These are phyloP conservation scores for Neodiprion pinetum DNA, from an alignment of 1,140 invertebrate genomes.

Conservation along the genomic window DNA sequence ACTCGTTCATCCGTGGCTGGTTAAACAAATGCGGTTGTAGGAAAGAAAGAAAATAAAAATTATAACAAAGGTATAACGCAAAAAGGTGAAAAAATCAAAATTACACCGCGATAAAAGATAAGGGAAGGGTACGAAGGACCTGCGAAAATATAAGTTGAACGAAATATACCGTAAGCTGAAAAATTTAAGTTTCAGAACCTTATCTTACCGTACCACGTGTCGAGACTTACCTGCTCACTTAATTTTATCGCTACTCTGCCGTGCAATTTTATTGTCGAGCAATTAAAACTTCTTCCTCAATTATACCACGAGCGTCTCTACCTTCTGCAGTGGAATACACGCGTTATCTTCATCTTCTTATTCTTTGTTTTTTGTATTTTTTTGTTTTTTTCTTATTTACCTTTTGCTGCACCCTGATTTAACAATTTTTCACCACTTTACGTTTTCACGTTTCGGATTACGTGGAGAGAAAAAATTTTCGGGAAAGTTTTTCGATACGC, in stretches of 20 bases:
- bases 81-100: neutral
- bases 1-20: neutral
- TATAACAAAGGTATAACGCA: neutral
- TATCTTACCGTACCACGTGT: neutral
- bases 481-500: too few species aligned
- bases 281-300: neutral
- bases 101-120: too few species aligned
- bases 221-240: neutral
- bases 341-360: neutral
- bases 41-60: neutral
- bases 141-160: too few species aligned
- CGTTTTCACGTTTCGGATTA: too few species aligned
- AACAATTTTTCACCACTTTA: too few species aligned
- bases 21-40: constrained; percentile 17
- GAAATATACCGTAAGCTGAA: neutral
- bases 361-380: neutral
- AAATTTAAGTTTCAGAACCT: neutral
- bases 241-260: neutral
- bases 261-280: neutral
- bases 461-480: too few species aligned
- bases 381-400: neutral
- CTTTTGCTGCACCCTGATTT: too few species aligned
- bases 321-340: neutral
- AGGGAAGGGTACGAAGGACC: too few species aligned
- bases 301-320: neutral